Evolutionary conservation across 2,888 invertebrate genomes (phyloP), one percentile per base, ranked within the genome.

Genomic region (Nymphalis polychloros): DNA sequence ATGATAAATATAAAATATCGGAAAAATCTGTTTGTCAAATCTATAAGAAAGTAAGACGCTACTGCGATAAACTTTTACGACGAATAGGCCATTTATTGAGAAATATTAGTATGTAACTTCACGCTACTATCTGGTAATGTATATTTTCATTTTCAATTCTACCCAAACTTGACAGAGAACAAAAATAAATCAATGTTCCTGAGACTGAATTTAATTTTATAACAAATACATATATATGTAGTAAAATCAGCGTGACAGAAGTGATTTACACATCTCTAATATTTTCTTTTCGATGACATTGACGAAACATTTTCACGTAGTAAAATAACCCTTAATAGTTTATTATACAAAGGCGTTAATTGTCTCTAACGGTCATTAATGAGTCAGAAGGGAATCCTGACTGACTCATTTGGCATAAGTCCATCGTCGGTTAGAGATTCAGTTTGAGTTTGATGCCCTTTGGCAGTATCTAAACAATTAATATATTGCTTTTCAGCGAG

Each of bases 381-480:
- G 59, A 68, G 46, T 68, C 67, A 63, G 59, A 49, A 50, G 47
- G 59, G 63, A 63, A 63, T 47, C 63, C 63, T 63, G 59, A 27
- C 63, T 59, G 67, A 68, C 63, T 68, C 67, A 63, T 19, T 68
- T 68, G 67, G 63, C 67, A 52, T 27, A 46, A 59, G 59, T 59
- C 63, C 63, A 63, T 46, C 46, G 67, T 23, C 17, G 41, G 49
- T 57, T 48, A 31, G 41, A 46, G 52, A 68, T 48, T 46, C 31
- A 67, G 63, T 53, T 31, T 7, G 19, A 59, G 59, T 67, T 67
- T 63, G 59, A 67, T 67, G 67, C 52, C 59, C 67, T 63, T 50
- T 59, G 57, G 50, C 55, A 17, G 60, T 48, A 27, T 19, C 57
- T 23, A 13, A 57, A 41, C 19, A 57, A 41, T 41, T 35, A 31